Conservation (phyloP, 2,113 vertebrate species). For the Rafetus swinhoei region DNA sequence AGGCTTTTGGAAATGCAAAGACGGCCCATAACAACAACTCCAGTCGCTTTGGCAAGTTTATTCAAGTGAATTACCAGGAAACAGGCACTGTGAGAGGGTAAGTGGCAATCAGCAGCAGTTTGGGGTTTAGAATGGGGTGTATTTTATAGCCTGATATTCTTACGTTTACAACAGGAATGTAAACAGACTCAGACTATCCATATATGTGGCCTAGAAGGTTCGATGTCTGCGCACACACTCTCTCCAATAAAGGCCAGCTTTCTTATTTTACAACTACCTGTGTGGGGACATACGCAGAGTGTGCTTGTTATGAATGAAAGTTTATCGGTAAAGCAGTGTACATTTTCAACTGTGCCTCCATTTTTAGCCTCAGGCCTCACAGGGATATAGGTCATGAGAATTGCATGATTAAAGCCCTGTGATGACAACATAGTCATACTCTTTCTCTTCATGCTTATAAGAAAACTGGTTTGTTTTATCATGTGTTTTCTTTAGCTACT, state of each 20-base stretch:
- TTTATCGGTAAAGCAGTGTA: neutral
- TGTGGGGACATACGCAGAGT: neutral
- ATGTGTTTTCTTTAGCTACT: neutral
- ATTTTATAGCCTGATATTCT: neutral
- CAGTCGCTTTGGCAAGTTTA: constrained; percentile 98
- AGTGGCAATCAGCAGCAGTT: constrained; percentile 54
- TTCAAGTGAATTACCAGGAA: constrained; percentile 99
- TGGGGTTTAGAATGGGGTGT: neutral
- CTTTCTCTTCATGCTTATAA: neutral
- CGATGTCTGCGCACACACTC: neutral
- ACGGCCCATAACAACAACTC: constrained; percentile 99
- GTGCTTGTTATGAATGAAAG: neutral
- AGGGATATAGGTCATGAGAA: neutral
- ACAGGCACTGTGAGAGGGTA: constrained; percentile 97
- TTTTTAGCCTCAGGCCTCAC: neutral
- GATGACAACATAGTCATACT: neutral
- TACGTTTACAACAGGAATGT: neutral
- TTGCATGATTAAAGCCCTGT: neutral
- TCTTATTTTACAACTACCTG: neutral
- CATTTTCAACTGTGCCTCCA: neutral
- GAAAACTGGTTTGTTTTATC: neutral
- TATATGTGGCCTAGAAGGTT: rapidly evolving
- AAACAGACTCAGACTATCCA: neutral
- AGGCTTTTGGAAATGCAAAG: constrained; percentile 99
- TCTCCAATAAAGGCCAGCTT: neutral